Evolutionary conservation across 2,113 vertebrate genomes (phyloP).

Genomic region (Nibea coibor): DNA sequence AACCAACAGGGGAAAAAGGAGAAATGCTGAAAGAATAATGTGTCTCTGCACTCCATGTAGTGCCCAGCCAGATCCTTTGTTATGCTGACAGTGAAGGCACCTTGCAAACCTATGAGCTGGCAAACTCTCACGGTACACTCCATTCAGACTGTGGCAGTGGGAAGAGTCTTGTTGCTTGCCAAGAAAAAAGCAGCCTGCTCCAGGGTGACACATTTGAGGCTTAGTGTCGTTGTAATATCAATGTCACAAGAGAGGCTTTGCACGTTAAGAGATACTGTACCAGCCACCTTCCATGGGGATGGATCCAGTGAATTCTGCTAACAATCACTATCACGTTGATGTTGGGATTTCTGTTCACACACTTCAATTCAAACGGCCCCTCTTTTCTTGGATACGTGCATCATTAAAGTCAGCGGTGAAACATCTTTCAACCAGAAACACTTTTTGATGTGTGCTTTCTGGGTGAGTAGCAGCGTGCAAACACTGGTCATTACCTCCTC

Average conservation of each 20-base stretch:
- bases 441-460: neutral
- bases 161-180: neutral
- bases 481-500: slow-evolving; percentile 26
- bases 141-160: slow-evolving; percentile 1
- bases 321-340: neutral
- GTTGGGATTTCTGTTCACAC: neutral
- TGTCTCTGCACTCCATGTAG: neutral
- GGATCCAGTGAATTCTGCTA: neutral
- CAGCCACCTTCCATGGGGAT: neutral
- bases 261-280: slow-evolving; percentile 1
- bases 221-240: neutral
- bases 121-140: slow-evolving; percentile 3
- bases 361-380: neutral
- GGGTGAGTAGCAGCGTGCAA: slow-evolving; percentile 34
- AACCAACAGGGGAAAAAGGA: neutral
- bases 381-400: accelerated
- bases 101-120: slow-evolving; percentile 20
- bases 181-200: slow-evolving; percentile 16
- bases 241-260: neutral
- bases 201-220: neutral
- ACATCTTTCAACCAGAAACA: slow-evolving; percentile 11
- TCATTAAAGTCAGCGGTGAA: neutral
- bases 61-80: slow-evolving; percentile 20
- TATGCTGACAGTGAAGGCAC: slow-evolving; percentile 13
- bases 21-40: neutral